Evolutionary conservation across 2,797 vertebrate genomes (phyloP), one percentile per base, ranked within the genome.

Genomic region (Chaunax sp.): DNA sequence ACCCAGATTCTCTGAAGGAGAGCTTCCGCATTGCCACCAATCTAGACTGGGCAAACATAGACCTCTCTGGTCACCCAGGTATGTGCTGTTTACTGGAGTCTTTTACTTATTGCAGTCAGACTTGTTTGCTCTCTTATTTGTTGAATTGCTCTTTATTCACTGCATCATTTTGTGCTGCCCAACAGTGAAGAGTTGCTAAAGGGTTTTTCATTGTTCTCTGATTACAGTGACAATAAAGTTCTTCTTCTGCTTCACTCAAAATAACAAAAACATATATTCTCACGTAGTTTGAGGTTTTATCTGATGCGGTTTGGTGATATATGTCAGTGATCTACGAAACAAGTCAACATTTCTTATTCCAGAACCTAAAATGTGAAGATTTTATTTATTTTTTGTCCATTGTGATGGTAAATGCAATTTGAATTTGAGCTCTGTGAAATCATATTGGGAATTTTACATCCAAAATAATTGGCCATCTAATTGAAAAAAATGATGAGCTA

Each of bases 1-100:
- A 87, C 77, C 94, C 96, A 3, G 97, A 97, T 87, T 97, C 96
- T 67, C 90, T 99, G 84, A 99, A 97, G 91, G 96, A 99, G 91
- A 99, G 98, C 83, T 97, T 98, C 92, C 96, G 96, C 89, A 96
- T 98, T 74, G 98, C 97, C 82, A 97, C 95, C 87, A 94, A 87
- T 76, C 94, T 99, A 78, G 97, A 99, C 90, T 99, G 98, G 98
- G 96, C 97, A 55, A 97, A 95, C 90, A 98, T 99, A 59, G 97
- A 99, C 82, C 95, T 99, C 86, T 95, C 96, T 40, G 92, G 95
- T 64, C 95, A 99, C 86, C 97, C 96, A 93, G 98, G 98, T 99
- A 57, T 86, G 95, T 92, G 58, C 51, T 33, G 33, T 60, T 77
- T 15, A 30, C 49, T 44, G 46, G 30, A 25, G n/a, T n/a, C n/a